Evolutionary conservation across 2,888 invertebrate species (phyloP).

Genomic region (Glaucopsyche alexis): DNA sequence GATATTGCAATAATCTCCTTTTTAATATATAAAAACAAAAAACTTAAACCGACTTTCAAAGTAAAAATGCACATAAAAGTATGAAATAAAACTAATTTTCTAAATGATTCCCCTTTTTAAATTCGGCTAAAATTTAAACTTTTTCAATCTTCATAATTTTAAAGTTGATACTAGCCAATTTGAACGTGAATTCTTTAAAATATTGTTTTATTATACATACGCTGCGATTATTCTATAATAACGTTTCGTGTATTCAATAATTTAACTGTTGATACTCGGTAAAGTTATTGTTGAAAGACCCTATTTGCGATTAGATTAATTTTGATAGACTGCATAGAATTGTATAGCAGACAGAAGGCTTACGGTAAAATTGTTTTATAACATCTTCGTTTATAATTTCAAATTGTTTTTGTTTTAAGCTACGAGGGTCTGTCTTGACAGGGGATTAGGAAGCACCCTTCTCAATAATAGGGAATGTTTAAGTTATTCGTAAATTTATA

Average conservation of each 20-base stretch:
- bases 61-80: too few species aligned
- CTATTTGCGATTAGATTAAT: conserved; percentile 76
- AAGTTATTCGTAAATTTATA: conserved; percentile 6
- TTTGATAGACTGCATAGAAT: conserved; percentile 76
- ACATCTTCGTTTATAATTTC: conserved; percentile 64
- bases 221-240: neutral
- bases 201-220: too few species aligned
- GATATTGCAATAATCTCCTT: too few species aligned
- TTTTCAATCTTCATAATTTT: too few species aligned
- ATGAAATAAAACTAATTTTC: too few species aligned
- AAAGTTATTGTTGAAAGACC: conserved; percentile 73
- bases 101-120: too few species aligned
- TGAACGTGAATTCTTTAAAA: too few species aligned
- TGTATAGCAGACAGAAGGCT: conserved; percentile 72
- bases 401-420: conserved; percentile 67
- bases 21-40: too few species aligned
- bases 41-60: too few species aligned
- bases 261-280: conserved; percentile 53
- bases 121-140: too few species aligned
- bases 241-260: conserved; percentile 26
- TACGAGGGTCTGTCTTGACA: conserved; percentile 57
- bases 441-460: conserved; percentile 53
- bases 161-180: too few species aligned
- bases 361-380: conserved; percentile 68
- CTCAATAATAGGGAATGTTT: conserved; percentile 31